These are phyloP conservation scores for Brachionus sp. DNA, from an alignment of 1,140 invertebrate genomes.

Conservation along the genomic window DNA sequence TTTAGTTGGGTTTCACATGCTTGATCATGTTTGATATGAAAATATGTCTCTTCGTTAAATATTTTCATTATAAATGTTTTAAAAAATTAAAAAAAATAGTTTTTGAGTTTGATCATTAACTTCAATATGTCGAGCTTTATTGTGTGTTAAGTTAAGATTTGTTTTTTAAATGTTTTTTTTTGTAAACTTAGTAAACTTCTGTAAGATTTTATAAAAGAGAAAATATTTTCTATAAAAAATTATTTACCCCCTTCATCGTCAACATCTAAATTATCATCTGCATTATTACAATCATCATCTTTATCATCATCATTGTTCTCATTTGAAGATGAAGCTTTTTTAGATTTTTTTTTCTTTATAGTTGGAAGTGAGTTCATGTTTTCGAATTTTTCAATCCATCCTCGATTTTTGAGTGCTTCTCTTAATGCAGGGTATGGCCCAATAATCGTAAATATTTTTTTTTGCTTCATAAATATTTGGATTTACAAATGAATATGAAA, in stretches of 20 bases:
- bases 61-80: too few relatives aligned
- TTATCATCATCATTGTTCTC: conserved; percentile 49
- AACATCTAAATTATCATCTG: conserved; percentile 52
- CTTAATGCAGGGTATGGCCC: conserved; percentile 62
- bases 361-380: conserved; percentile 47
- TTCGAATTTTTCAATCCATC: conserved; percentile 63
- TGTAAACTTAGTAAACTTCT: too few relatives aligned
- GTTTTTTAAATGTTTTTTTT: too few relatives aligned
- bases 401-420: conserved; percentile 59
- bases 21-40: too few relatives aligned
- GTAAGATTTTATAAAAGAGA: too few relatives aligned
- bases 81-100: too few relatives aligned
- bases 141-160: too few relatives aligned
- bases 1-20: too few relatives aligned
- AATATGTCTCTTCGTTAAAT: too few relatives aligned
- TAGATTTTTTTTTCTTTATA: conserved; percentile 46
- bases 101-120: too few relatives aligned
- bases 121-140: too few relatives aligned
- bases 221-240: neutral
- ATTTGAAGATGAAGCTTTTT: conserved; percentile 46
- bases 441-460: conserved; percentile 62
- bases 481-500: neutral
- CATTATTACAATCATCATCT: conserved; percentile 55
- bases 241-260: conserved; percentile 49
- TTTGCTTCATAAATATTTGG: conserved; percentile 52